phyloP scores from a whole-genome alignment of 2,797 vertebrate genomes.

The Sandelia bainsii region DNA sequence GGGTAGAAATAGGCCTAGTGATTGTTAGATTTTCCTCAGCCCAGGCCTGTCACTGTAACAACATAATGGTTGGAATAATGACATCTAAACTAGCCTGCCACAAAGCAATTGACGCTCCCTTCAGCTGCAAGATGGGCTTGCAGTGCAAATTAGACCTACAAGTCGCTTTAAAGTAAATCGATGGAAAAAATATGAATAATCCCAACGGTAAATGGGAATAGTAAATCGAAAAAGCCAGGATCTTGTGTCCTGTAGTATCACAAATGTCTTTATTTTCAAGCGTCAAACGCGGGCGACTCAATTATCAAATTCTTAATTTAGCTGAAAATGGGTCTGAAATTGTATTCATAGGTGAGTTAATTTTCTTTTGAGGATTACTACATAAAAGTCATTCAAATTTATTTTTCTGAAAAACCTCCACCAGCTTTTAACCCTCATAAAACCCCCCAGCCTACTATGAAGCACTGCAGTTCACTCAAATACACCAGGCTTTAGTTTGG shows the following conservation, averaged over 20 bases:
- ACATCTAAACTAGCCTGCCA: constrained; percentile 83
- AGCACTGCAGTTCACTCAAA: neutral
- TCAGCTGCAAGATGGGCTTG: constrained; percentile 65
- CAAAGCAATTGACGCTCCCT: constrained; percentile 78
- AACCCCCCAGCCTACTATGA: neutral
- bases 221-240: constrained; percentile 12
- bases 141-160: constrained; percentile 69
- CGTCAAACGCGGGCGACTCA: neutral
- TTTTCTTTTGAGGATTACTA: neutral
- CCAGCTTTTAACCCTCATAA: neutral
- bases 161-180: constrained; percentile 71
- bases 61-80: constrained; percentile 86
- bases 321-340: neutral
- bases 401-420: neutral
- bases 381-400: neutral
- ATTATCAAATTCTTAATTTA: constrained; percentile 3
- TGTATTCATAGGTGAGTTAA: neutral
- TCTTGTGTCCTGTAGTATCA: neutral
- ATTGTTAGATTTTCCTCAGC: constrained; percentile 76
- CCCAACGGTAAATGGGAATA: neutral
- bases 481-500: constrained; percentile 35
- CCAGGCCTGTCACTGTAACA: constrained; percentile 82
- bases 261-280: neutral
- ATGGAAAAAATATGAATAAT: constrained; percentile 73
- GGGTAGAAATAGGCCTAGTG: constrained; percentile 78